A percentile compares a stretch with the other conserved stretches of the same genome.
These are phyloP conservation scores for Elanoides forficatus DNA, from an alignment of 2,113 vertebrate genomes.

Conservation along the genomic window DNA sequence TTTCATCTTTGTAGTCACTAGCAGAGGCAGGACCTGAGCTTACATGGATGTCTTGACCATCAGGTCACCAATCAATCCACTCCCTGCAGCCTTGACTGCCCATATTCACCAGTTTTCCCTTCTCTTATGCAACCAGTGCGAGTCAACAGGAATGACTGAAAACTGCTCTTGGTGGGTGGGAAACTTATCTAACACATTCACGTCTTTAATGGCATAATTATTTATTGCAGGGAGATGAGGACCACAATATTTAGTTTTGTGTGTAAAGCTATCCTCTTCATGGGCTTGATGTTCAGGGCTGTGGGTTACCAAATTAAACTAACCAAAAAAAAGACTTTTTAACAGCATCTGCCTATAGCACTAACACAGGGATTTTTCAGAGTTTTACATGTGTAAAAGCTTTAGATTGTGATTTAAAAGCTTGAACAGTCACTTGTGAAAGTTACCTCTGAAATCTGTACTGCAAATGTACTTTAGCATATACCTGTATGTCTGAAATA, in stretches of 20 bases:
- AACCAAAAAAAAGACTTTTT: neutral
- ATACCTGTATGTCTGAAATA: neutral
- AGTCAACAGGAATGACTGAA: neutral
- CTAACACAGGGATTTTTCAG: neutral
- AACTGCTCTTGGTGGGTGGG: neutral
- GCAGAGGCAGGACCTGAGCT: neutral
- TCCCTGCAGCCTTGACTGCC: neutral
- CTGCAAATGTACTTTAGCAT: neutral
- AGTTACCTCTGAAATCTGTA: neutral
- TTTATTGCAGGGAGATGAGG: neutral
- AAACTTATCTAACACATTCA: neutral
- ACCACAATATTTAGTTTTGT: accelerated
- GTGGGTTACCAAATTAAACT: neutral
- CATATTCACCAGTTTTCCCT: neutral
- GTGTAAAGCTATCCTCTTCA: neutral
- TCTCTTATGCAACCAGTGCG: accelerated
- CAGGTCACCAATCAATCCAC: accelerated
- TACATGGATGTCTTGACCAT: neutral
- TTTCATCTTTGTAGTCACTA: neutral
- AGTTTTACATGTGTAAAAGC: neutral
- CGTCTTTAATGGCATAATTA: neutral
- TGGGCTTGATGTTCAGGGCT: neutral
- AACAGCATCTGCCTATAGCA: neutral
- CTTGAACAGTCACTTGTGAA: neutral
- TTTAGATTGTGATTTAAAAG: neutral